phyloP scores from a whole-genome alignment of 2,113 vertebrate genomes.

The Oreamnos americanus region DNA sequence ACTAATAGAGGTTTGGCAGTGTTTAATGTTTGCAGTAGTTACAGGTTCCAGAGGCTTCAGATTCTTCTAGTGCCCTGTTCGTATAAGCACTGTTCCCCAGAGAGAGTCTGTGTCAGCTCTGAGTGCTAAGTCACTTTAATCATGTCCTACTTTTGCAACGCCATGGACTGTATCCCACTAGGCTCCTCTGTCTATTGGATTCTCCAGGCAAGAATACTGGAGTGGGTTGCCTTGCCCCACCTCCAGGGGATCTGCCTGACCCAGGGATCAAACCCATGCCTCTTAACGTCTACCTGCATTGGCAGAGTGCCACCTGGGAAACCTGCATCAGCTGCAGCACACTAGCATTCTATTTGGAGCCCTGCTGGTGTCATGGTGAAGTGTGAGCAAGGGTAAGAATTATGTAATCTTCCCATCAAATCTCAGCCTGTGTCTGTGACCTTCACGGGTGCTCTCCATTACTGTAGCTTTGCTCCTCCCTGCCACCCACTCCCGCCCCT shows the following conservation, averaged over 20 bases:
- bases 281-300: background rate
- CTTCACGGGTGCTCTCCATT: background rate
- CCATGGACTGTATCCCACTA: background rate
- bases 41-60: background rate
- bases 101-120: background rate
- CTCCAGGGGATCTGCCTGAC: background rate
- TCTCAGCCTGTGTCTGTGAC: background rate
- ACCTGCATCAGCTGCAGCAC: background rate
- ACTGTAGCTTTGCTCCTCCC: background rate
- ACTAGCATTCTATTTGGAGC: background rate
- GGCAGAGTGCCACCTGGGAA: background rate
- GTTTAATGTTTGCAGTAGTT: background rate
- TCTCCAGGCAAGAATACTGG: background rate
- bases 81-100: background rate
- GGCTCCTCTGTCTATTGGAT: background rate
- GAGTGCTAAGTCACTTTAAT: background rate
- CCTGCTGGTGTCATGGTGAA: background rate
- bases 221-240: background rate
- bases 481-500: background rate
- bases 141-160: background rate
- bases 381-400: background rate
- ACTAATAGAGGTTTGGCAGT: background rate
- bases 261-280: background rate
- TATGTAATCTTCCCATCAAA: rapidly evolving
- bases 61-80: background rate